Evolutionary conservation across 2,113 vertebrate genomes (phyloP).

Genomic region (Aix galericulata): DNA sequence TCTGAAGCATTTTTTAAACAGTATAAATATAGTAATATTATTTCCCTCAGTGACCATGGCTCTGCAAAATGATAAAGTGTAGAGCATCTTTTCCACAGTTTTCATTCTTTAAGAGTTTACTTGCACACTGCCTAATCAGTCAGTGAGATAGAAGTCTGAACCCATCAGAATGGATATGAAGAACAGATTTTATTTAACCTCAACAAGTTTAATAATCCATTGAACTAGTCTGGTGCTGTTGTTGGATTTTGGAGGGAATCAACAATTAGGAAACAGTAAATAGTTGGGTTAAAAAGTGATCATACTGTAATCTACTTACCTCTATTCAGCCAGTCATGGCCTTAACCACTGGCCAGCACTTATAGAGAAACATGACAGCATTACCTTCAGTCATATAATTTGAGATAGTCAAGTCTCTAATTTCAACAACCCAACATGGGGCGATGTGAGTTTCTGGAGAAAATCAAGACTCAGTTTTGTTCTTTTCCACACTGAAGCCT

Average conservation of each 20-base stretch:
- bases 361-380: background rate
- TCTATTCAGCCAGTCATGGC: background rate
- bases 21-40: background rate
- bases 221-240: background rate
- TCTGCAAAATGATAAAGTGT: background rate
- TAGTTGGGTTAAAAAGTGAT: background rate
- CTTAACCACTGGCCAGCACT: background rate
- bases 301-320: background rate
- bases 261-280: background rate
- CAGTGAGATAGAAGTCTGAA: background rate
- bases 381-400: background rate
- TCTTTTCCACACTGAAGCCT: background rate
- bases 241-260: background rate
- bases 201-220: background rate
- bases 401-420: background rate
- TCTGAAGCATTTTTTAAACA: background rate
- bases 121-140: background rate
- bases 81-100: background rate
- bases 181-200: background rate
- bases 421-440: background rate
- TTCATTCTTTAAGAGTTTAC: background rate
- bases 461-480: background rate
- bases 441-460: background rate
- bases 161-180: background rate
- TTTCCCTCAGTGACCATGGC: background rate